Base-by-base conservation (phyloP, 2,113 vertebrate species). In the Misgurnus anguillicaudatus region DNA sequence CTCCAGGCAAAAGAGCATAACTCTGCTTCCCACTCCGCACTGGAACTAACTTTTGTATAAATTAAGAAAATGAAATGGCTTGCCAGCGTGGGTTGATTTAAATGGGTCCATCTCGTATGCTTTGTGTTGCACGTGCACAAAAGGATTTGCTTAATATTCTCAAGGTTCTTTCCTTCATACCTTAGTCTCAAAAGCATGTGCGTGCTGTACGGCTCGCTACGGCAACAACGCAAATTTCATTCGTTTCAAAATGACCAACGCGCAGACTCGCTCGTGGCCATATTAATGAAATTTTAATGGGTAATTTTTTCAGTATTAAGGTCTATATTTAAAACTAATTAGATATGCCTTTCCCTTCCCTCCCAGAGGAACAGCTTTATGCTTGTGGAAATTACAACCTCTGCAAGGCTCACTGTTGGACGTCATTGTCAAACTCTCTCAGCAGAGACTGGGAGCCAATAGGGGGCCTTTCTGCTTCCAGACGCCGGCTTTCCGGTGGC, bases 401-500 rank as follows among this genome's bases (percentile, higher is more conserved):
- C 73, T 13, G 42, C 10, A 1, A 75, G 73, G 24, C 48, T 64
- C 73, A 19, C 72, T 36, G 73, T 75, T 63, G 73, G 73, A 38
- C 6, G 61, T 24, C 73, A 75, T 75, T 75, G 73, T 75, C 42
- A 51, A 6, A 38, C 48, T 55, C 51, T 36, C 53, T 65, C 39
- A 38, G 55, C 6, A 64, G 57, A 67, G 57, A 42, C 77, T 83
- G 45, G 47, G 51, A 53, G 55, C 71, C 55, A 38, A 75, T 13
- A 60, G 47, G 58, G 45, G 48, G 31, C 62, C 42, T 70, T 78
- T 74, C 48, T 67, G 19, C 41, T 61, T 61, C 73, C 80, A 65
- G 72, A 70, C 21, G 24, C 53, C 0, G 4, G 17, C 77, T 75
- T 85, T 85, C 80, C 80, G 24, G 39, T 71, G 83, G 67, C 75